Evolutionary conservation across 2,113 vertebrate genomes (phyloP), one percentile per base, ranked within the genome.

Genomic region (Petrocephalus microphthalmus): DNA sequence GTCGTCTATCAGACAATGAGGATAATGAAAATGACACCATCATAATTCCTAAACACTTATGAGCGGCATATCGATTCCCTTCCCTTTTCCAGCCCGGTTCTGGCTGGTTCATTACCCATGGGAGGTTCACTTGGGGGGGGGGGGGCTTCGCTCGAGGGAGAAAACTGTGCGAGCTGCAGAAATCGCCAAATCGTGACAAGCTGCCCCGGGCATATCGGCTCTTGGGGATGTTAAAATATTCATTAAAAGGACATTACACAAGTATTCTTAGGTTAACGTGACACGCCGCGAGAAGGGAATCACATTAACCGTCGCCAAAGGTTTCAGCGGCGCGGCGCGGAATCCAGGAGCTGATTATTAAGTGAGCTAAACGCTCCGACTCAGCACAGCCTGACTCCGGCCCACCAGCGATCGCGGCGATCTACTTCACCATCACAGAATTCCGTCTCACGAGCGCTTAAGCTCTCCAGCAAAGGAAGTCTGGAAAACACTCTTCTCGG

Each of bases 361-460:
- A 78, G 37, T 7, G 33, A 78, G 71, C 71, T 78, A 78, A 78
- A 78, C 2, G 81, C 45, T 83, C 22, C 45, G 4, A 83, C 19
- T 49, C 81, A 83, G 10, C 42, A 22, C 29, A 25, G 52, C 25
- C 25, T 49, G 84, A 54, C 52, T 15, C 56, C n/a, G 20, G 8
- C 84, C 22, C 84, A 42, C 45, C 7, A 78, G 11, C 37, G 88
- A 91, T 93, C 92, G 92, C 88, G 87, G 91, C 91, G 90, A 94
- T 92, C 91, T 90, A 89, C 90, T 92, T 91, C 89, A 91, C 90
- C 92, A 47, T 87, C 74, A 86, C 85, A 87, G 92, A 92, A 92
- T 91, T 52, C 88, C 88, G 90, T 92, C 91, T 91, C 88, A 33
- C 17, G 56, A 78, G 78, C 52, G 87, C 54, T 60, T 60, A 37